Base-by-base conservation (phyloP, 2,113 vertebrate genomes). In the Corydoras maculifer region DNA sequence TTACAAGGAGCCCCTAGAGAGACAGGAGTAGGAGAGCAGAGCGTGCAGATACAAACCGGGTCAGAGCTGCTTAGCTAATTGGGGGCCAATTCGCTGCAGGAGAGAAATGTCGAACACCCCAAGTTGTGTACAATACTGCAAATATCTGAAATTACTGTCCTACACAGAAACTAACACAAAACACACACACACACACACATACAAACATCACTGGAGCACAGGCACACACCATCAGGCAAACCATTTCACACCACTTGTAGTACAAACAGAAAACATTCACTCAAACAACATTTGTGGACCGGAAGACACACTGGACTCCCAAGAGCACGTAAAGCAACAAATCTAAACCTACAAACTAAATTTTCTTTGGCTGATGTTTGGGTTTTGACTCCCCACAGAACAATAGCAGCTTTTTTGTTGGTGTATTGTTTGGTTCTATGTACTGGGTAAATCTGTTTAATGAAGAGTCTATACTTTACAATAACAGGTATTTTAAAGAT, bases 41-140 rank as follows among this genome's bases (percentile, higher is more conserved):
- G 94, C 95, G 94, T 98, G 96, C 96, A 99, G 87, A 99, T 98
- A 98, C 96, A 98, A 99, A 98, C 97, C 96, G 91, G 95, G 93
- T 97, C 94, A 97, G 93, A 95, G 96, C 94, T 97, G 97, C 94
- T 98, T 98, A 98, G 94, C 96, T 98, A 98, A 94, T 94, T 94
- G 94, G 95, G 18, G 95, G 93, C 93, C 96, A 96, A 98, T 94
- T 91, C 94, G 95, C 95, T 98, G 95, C 93, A 94, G 94, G 96
- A 98, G 95, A 98, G 95, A 99, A 98, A 99, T 77, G 95, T 95
- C 96, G 93, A 97, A 99, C 94, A 99, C 95, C 97, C 97, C 95
- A 97, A 97, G 97, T 98, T 98, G 97, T 94, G 94, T 97, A 98
- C 96, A 94, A 96, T 94, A 93, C 91, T 84, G 86, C 71, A 94